Evolutionary conservation across 2,888 invertebrate species (phyloP).

Genomic region (Psococerastis gibbosa): DNA sequence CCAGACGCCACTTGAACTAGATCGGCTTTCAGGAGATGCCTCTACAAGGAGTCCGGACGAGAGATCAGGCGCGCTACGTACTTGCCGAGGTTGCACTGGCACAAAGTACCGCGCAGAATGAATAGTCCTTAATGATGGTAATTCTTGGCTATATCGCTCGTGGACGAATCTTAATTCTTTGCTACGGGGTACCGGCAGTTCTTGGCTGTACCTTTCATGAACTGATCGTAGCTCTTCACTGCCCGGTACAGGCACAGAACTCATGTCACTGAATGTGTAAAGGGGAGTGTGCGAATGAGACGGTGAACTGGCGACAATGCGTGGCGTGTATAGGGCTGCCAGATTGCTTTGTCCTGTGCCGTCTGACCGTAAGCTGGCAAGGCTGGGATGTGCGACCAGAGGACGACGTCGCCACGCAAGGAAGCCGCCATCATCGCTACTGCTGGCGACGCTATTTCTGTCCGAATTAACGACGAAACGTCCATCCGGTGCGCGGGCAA

Average conservation of each 20-base stretch:
- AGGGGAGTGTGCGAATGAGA: constrained; percentile 38
- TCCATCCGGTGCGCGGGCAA: constrained; percentile 54
- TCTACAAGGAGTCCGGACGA: constrained; percentile 39
- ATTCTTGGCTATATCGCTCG: constrained; percentile 49
- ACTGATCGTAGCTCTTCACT: constrained; percentile 37
- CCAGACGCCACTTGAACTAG: constrained; percentile 77
- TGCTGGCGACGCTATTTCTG: constrained; percentile 36
- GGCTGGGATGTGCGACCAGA: constrained; percentile 43
- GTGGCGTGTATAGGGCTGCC: constrained; percentile 25
- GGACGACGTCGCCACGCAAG: constrained; percentile 42
- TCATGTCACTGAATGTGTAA: constrained; percentile 67
- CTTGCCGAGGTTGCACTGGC: constrained; percentile 41
- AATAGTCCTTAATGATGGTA: constrained; percentile 49
- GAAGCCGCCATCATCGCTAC: constrained; percentile 74
- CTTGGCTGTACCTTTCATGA: constrained; percentile 47
- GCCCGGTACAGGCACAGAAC: constrained; percentile 65
- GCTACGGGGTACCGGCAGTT: constrained; percentile 50
- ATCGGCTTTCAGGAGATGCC: constrained; percentile 72
- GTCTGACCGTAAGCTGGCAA: constrained; percentile 45
- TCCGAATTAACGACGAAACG: constrained; percentile 45
- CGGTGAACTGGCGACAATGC: constrained; percentile 45
- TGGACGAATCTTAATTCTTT: constrained; percentile 42
- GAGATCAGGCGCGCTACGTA: constrained; percentile 45
- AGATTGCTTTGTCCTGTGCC: constrained; percentile 38
- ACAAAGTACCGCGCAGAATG: constrained; percentile 35